phyloP scores from a whole-genome alignment of 2,113 vertebrate genomes.

The Psilopsiagon aurifrons region DNA sequence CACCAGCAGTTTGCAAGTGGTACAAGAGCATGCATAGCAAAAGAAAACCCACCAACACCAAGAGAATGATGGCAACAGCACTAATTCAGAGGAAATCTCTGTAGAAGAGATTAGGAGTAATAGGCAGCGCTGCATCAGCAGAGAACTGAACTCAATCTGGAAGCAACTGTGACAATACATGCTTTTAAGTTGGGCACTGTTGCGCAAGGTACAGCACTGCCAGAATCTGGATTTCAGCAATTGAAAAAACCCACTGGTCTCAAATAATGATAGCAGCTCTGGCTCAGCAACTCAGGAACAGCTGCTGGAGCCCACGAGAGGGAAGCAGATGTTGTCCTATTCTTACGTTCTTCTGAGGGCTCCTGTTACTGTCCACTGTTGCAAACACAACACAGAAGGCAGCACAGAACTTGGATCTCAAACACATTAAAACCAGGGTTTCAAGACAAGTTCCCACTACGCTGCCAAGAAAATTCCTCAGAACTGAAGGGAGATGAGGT shows the following conservation, averaged over 20 bases:
- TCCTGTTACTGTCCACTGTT: not conserved
- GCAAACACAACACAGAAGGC: not conserved
- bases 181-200: not conserved
- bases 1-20: not conserved
- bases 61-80: not conserved
- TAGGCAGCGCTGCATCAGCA: constrained; percentile 13
- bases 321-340: not conserved
- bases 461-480: not conserved
- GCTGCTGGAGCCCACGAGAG: not conserved
- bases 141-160: not conserved
- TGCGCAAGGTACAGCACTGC: not conserved
- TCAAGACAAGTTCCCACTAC: not conserved
- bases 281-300: not conserved
- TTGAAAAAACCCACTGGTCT: not conserved
- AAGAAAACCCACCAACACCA: not conserved
- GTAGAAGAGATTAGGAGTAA: not conserved
- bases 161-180: not conserved
- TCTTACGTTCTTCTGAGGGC: not conserved
- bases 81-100: not conserved
- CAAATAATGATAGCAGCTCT: not conserved
- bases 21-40: not conserved
- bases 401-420: not conserved
- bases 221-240: not conserved
- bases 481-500: not conserved
- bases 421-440: not conserved